Conservation (phyloP, 1,140 invertebrate genomes). For the Formica exsecta region DNA sequence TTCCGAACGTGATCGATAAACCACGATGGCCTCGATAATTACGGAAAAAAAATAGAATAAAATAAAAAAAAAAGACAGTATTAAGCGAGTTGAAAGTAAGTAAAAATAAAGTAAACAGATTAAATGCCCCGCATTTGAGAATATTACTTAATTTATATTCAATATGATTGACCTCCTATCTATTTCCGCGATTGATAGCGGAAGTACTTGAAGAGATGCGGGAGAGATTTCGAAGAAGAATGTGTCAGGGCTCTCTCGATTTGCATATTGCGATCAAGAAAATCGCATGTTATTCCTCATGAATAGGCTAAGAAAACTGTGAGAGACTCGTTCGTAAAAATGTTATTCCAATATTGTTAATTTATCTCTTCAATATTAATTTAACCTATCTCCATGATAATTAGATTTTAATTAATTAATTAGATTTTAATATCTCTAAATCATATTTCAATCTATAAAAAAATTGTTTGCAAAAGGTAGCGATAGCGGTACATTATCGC, state of each 20-base stretch:
- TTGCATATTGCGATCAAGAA: slow-evolving; percentile 69
- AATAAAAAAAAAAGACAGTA: no score
- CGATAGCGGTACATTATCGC: slow-evolving; percentile 22
- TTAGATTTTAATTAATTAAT: slow-evolving; percentile 2
- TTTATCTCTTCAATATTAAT: slow-evolving; percentile 20
- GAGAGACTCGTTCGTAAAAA: slow-evolving; percentile 18
- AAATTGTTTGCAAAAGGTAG: not conserved
- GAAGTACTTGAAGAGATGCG: not conserved
- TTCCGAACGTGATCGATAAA: slow-evolving; percentile 63
- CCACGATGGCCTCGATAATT: slow-evolving; percentile 59
- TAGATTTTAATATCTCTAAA: slow-evolving; percentile 3
- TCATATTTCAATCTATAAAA: not conserved
- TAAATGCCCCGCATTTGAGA: not conserved
- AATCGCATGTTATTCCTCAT: slow-evolving; percentile 16
- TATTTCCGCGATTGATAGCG: no score
- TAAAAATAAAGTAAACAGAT: slow-evolving; percentile 34
- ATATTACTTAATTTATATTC: slow-evolving; percentile 25
- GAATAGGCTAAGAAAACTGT: slow-evolving; percentile 37
- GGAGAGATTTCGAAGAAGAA: slow-evolving; percentile 37
- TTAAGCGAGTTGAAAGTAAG: slow-evolving; percentile 27
- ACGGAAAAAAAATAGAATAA: not conserved
- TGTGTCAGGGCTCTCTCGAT: slow-evolving; percentile 61
- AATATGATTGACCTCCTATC: not conserved
- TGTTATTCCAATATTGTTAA: slow-evolving; percentile 5
- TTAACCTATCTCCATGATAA: not conserved